Percentiles rank a stretch among this genome's conserved stretches.
These are phyloP conservation scores for Meteorus colon DNA, from an alignment of 2,888 invertebrate genomes.

Conservation along the genomic window DNA sequence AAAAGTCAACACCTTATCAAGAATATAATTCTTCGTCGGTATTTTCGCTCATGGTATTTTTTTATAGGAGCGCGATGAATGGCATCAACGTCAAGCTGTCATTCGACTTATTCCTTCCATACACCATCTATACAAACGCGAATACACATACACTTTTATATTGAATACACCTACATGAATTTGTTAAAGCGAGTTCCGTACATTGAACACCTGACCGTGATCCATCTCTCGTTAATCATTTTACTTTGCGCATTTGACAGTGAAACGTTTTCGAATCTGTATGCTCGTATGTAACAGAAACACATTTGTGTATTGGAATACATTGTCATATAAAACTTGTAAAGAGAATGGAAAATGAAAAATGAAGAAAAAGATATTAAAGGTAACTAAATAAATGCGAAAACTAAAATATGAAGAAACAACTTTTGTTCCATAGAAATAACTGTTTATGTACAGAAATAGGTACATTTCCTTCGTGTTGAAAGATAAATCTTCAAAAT, in stretches of 20 bases:
- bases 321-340: background rate
- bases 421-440: background rate
- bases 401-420: constrained; percentile 6
- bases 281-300: background rate
- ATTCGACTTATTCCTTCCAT: constrained; percentile 36
- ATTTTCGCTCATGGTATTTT: constrained; percentile 1
- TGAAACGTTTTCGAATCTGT: constrained; percentile 24
- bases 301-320: background rate
- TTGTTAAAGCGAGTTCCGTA: constrained; percentile 26
- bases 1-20: constrained; percentile 38
- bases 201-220: constrained; percentile 46
- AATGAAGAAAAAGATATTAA: background rate
- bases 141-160: background rate
- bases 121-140: background rate
- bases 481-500: constrained; percentile 52
- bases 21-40: constrained; percentile 28
- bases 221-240: constrained; percentile 52
- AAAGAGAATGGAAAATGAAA: background rate
- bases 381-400: background rate
- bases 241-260: constrained; percentile 30
- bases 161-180: constrained; percentile 26
- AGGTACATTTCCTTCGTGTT: constrained; percentile 36
- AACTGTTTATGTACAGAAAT: constrained; percentile 1
- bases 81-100: constrained; percentile 40
- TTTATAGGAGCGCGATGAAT: constrained; percentile 40